These are phyloP conservation scores for Dicranocentrus wangi DNA, from an alignment of 2,888 invertebrate species.

Conservation along the genomic window DNA sequence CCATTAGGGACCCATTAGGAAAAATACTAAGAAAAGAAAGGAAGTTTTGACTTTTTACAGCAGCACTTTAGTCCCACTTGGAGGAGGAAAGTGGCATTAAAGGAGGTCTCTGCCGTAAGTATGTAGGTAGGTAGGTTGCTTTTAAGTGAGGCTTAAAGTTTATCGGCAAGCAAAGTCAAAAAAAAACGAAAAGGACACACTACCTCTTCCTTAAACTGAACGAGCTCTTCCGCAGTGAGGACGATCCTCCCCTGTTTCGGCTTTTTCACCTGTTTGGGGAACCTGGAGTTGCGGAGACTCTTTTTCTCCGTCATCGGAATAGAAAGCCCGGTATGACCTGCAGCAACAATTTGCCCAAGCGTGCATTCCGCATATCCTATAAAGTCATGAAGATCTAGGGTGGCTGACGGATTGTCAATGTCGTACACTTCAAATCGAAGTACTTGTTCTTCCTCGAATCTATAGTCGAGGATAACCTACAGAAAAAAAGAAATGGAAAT, in stretches of 20 bases:
- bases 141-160: too few species aligned
- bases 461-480: conserved; percentile 77
- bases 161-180: too few species aligned
- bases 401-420: conserved; percentile 74
- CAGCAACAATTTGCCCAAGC: conserved; percentile 77
- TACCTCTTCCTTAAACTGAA: conserved; percentile 70
- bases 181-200: too few species aligned
- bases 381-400: conserved; percentile 76
- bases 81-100: too few species aligned
- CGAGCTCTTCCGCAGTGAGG: conserved; percentile 65
- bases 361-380: conserved; percentile 77
- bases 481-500: conserved; percentile 66
- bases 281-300: conserved; percentile 64
- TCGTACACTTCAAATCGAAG: conserved; percentile 77
- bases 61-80: too few species aligned
- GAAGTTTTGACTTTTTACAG: too few species aligned
- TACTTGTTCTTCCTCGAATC: conserved; percentile 79
- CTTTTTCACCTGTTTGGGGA: conserved; percentile 61
- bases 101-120: too few species aligned
- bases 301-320: conserved; percentile 68
- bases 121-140: too few species aligned
- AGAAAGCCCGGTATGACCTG: conserved; percentile 71
- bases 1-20: too few species aligned
- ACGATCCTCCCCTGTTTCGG: conserved; percentile 64
- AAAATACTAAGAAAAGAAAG: too few species aligned